A percentile compares a stretch with the other conserved stretches of the same genome.
Conservation (phyloP, 2,113 vertebrate genomes). For the Ardeotis arabs region DNA sequence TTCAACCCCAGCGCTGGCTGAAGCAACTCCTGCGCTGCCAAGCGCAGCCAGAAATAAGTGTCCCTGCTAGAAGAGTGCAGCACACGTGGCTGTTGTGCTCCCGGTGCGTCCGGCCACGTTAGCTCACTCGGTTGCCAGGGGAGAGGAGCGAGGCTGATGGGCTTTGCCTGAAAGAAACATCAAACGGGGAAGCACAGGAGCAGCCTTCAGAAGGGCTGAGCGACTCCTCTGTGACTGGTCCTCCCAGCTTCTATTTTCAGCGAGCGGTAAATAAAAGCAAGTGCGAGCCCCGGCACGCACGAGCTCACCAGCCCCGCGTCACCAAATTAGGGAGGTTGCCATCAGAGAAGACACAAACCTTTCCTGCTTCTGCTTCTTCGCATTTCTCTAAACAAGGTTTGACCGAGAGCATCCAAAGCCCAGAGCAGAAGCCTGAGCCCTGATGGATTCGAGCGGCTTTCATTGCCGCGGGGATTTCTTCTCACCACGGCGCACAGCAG, state of each 20-base stretch:
- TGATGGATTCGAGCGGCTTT: constrained; percentile 1
- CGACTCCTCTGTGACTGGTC: accelerated
- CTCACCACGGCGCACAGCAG: neutral
- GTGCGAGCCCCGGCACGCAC: accelerated
- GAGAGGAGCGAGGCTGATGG: neutral
- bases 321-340: neutral
- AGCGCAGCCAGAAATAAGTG: neutral
- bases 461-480: neutral
- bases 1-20: neutral
- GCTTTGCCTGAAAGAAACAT: neutral
- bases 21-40: neutral
- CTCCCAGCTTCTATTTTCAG: neutral
- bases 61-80: neutral
- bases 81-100: neutral
- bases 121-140: neutral
- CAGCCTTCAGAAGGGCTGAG: neutral
- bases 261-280: neutral
- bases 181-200: neutral
- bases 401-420: constrained; percentile 17
- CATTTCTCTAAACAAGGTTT: constrained; percentile 5
- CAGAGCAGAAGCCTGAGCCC: constrained; percentile 47
- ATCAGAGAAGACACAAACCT: constrained; percentile 8
- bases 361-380: constrained; percentile 32
- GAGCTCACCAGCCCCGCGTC: neutral
- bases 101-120: neutral